These are phyloP conservation scores for Delphinapterus leucas DNA, from an alignment of 2,113 vertebrate genomes.

Conservation along the genomic window DNA sequence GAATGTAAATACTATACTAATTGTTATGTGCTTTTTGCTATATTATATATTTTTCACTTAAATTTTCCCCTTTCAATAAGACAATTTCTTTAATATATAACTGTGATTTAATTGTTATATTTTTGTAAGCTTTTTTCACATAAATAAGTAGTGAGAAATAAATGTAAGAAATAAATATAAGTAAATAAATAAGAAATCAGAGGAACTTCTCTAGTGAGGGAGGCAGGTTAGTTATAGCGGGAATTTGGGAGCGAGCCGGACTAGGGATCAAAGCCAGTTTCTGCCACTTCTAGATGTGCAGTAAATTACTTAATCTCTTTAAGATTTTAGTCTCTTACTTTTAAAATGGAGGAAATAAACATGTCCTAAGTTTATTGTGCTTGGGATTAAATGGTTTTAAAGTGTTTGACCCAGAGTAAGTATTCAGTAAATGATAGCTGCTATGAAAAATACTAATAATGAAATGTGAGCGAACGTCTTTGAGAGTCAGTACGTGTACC, in stretches of 20 bases:
- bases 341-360: neutral
- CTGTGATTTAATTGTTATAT: neutral
- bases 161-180: neutral
- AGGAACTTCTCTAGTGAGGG: neutral
- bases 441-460: neutral
- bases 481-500: neutral
- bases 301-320: neutral
- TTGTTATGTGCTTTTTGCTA: neutral
- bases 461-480: neutral
- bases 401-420: neutral
- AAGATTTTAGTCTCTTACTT: neutral
- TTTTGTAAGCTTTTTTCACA: constrained; percentile 2
- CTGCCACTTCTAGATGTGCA: neutral
- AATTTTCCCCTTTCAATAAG: neutral
- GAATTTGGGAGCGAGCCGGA: neutral
- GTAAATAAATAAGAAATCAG: neutral
- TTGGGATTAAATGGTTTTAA: constrained; percentile 1
- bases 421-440: neutral
- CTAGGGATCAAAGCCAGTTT: neutral
- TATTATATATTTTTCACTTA: constrained; percentile 27
- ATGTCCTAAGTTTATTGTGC: neutral
- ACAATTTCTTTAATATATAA: neutral
- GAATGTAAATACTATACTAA: neutral
- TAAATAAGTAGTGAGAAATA: neutral
- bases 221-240: neutral